These are phyloP conservation scores for Beris morrisii DNA, from an alignment of 2,888 invertebrate genomes.

Conservation along the genomic window DNA sequence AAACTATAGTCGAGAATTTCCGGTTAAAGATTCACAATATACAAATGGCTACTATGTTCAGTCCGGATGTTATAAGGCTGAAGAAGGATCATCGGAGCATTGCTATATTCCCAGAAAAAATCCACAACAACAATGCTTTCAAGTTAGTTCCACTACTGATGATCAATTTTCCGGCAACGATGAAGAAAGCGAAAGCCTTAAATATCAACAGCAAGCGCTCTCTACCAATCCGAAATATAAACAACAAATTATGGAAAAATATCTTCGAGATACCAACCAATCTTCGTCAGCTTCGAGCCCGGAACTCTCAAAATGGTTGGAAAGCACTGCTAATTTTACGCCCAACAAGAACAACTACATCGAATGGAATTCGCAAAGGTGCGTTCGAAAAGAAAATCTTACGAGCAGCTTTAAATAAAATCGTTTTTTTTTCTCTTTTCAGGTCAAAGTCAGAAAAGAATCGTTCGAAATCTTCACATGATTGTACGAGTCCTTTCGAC, in stretches of 20 bases:
- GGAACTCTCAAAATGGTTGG: conserved; percentile 73
- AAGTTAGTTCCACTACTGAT: conserved; percentile 55
- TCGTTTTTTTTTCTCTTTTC: conserved; percentile 7
- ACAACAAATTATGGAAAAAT: conserved; percentile 64
- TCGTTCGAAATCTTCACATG: conserved; percentile 35
- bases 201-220: conserved; percentile 38
- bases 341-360: conserved; percentile 72
- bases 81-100: conserved; percentile 45
- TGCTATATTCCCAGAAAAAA: conserved; percentile 46
- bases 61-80: neutral
- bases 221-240: conserved; percentile 58
- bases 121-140: conserved; percentile 51
- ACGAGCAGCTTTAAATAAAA: neutral
- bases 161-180: conserved; percentile 40
- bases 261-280: conserved; percentile 55
- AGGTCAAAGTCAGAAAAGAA: conserved; percentile 33
- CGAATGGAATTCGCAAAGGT: conserved; percentile 61
- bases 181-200: neutral
- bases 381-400: conserved; percentile 4
- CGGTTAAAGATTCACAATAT: conserved; percentile 4
- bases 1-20: neutral
- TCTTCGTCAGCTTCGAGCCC: conserved; percentile 47
- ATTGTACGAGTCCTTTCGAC: conserved; percentile 34
- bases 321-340: conserved; percentile 73
- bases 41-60: conserved; percentile 29